These are phyloP conservation scores for Acanthopagrus latus DNA, from an alignment of 2,797 vertebrate genomes.

Conservation along the genomic window DNA sequence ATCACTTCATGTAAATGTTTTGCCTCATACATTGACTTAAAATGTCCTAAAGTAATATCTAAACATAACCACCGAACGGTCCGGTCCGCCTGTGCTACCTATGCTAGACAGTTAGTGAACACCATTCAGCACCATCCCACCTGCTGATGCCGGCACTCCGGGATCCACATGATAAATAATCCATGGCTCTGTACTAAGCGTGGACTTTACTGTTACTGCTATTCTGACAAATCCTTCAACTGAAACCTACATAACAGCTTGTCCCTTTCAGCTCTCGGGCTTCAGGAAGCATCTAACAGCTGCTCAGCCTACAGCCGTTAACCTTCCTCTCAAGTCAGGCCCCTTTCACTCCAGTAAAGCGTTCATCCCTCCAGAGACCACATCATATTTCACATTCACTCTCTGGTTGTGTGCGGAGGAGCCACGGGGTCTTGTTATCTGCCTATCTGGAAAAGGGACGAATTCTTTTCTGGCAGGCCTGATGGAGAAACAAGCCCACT, in stretches of 20 bases:
- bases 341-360: slow-evolving; percentile 53
- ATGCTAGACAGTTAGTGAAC: background rate
- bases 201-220: background rate
- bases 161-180: slow-evolving; percentile 6
- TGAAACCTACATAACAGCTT: slow-evolving; percentile 21
- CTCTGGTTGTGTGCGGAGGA: slow-evolving; percentile 46
- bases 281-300: slow-evolving; percentile 39
- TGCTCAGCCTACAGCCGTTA: slow-evolving; percentile 37
- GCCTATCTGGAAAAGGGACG: slow-evolving; percentile 51
- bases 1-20: background rate
- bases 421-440: slow-evolving; percentile 57
- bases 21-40: background rate
- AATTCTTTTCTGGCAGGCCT: slow-evolving; percentile 58
- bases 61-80: background rate
- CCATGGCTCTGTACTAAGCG: background rate
- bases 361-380: slow-evolving; percentile 47
- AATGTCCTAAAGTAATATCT: background rate
- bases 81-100: background rate
- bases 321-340: slow-evolving; percentile 24
- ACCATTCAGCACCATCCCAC: background rate
- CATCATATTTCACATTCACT: slow-evolving; percentile 71
- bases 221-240: slow-evolving; percentile 22
- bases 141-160: slow-evolving; percentile 13
- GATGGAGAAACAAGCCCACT: slow-evolving; percentile 56
- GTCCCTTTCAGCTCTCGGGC: slow-evolving; percentile 24